A percentile compares a stretch with the other conserved stretches of the same genome.
Evolutionary conservation across 2,113 vertebrate genomes (phyloP).

Genomic region (Solea senegalensis): DNA sequence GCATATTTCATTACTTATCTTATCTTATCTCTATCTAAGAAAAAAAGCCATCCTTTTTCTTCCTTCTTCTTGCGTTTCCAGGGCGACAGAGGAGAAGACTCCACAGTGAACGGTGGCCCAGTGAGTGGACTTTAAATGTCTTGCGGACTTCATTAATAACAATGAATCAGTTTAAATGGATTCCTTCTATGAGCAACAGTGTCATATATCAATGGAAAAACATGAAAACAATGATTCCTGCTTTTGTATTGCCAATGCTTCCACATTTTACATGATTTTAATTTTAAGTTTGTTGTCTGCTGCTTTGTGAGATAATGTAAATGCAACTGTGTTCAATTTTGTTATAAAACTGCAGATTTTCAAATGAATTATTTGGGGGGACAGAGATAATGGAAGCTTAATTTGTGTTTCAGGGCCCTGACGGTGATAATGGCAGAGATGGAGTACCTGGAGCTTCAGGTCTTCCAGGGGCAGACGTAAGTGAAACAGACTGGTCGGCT

Average conservation of each 20-base stretch:
- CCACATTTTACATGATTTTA: too few relatives aligned
- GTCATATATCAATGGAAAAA: too few relatives aligned
- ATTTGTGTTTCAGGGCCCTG: slow-evolving; percentile 81
- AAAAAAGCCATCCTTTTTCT: background rate
- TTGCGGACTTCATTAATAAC: background rate
- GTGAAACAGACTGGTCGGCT: slow-evolving; percentile 57
- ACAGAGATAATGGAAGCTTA: background rate
- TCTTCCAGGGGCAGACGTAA: slow-evolving; percentile 91
- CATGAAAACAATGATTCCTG: too few relatives aligned
- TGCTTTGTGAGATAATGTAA: too few relatives aligned
- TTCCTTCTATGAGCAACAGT: too few relatives aligned
- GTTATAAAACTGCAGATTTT: too few relatives aligned
- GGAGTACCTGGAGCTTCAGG: slow-evolving; percentile 87
- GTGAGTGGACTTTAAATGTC: slow-evolving; percentile 79
- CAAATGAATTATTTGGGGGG: too few relatives aligned
- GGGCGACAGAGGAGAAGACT: slow-evolving; percentile 91
- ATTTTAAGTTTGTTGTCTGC: too few relatives aligned
- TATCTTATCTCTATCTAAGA: background rate
- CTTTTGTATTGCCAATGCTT: too few relatives aligned
- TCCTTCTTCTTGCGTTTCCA: slow-evolving; percentile 55
- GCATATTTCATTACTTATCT: too few relatives aligned
- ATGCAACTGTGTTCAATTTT: too few relatives aligned
- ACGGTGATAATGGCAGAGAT: slow-evolving; percentile 87
- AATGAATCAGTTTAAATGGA: too few relatives aligned
- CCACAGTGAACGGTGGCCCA: slow-evolving; percentile 81